These are phyloP conservation scores for Eristalis arbustorum DNA, from an alignment of 2,888 invertebrate species.

Conservation along the genomic window DNA sequence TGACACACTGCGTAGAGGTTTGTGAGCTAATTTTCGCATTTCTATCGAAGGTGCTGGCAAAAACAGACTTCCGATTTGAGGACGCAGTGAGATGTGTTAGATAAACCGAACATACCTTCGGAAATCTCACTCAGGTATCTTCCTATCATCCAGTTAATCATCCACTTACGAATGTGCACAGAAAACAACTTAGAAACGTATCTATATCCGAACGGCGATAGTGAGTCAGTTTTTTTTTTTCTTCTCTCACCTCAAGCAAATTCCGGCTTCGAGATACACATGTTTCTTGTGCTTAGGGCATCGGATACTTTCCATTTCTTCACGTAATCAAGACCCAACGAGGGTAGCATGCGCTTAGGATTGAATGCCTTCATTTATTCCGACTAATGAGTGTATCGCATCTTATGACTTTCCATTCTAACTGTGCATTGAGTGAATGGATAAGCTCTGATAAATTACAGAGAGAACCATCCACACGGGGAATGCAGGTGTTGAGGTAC, in stretches of 20 bases:
- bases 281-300: conserved; percentile 13
- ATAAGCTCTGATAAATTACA: conserved; percentile 21
- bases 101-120: neutral
- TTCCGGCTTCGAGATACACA: conserved; percentile 22
- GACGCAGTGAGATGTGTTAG: neutral
- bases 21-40: neutral
- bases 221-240: neutral
- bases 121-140: neutral
- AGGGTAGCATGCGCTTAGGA: conserved; percentile 1
- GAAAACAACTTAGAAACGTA: neutral
- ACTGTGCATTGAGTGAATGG: neutral
- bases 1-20: conserved; percentile 1
- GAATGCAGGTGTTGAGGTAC: neutral
- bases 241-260: conserved; percentile 3
- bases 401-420: conserved; percentile 14
- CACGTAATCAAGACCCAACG: neutral
- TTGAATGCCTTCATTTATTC: neutral
- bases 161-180: neutral
- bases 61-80: neutral
- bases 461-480: conserved; percentile 1
- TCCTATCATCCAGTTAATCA: neutral
- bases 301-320: conserved; percentile 17
- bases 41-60: neutral
- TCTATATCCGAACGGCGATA: neutral
- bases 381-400: conserved; percentile 10